These are phyloP conservation scores for Hyla sarda DNA, from an alignment of 2,113 vertebrate species.

Conservation along the genomic window DNA sequence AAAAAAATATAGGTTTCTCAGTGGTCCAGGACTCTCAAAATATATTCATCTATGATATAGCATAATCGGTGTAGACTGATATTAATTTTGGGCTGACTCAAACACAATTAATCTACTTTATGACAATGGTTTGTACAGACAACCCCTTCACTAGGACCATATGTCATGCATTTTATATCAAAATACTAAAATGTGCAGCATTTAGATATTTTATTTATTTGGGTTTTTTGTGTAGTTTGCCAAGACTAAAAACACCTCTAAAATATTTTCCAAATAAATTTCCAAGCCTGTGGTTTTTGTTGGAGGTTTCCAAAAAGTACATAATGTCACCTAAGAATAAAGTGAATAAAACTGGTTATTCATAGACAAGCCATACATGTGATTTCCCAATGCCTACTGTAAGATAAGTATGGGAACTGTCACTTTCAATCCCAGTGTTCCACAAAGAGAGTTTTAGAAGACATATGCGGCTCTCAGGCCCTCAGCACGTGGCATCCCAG, in stretches of 20 bases:
- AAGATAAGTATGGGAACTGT: no score
- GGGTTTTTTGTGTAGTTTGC: not conserved
- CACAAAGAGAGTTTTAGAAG: no score
- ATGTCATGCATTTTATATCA: not conserved
- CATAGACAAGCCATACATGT: no score
- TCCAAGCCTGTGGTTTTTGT: not conserved
- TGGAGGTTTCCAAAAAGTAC: not conserved
- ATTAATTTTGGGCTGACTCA: not conserved
- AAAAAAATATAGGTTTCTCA: no score
- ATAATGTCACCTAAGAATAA: not conserved
- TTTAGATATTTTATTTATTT: not conserved
- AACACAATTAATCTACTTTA: not conserved
- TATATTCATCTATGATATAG: not conserved
- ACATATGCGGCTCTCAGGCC: no score
- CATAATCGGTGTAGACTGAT: not conserved
- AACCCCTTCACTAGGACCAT: not conserved
- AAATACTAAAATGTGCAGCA: not conserved
- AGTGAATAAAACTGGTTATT: not conserved
- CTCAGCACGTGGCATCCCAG: no score
- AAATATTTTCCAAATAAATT: not conserved
- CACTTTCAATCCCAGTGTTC: no score
- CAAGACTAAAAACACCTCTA: not conserved
- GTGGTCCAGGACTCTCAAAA: no score
- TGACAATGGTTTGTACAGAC: constrained; percentile 1
- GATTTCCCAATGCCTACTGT: no score